Base-by-base conservation (phyloP, 1,140 invertebrate species). In the Limonius californicus region DNA sequence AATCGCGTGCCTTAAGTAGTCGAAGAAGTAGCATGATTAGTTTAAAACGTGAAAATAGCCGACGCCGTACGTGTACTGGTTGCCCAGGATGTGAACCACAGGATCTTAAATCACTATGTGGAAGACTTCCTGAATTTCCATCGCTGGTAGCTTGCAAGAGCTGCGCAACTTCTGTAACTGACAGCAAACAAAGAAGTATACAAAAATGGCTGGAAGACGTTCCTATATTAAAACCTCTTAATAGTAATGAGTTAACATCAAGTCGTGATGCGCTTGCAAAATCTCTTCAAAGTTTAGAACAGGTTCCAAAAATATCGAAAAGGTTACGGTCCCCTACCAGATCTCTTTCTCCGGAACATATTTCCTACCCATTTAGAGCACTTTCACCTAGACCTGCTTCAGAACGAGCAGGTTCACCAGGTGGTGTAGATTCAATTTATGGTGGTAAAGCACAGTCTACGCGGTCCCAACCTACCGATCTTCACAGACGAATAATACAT, bases 171-270 rank as follows among this genome's bases (percentile, higher is more conserved):
- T 35, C 55, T 9, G 57, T 27, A 2, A 62, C 42, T 2, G 89
- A 91, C 62, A 81, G 77, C 70, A 88, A 90, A 71, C 83, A 87
- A 69, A 80, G 80, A 61, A 87, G 83, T 69, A 89, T 92, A 4
- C 78, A 87, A 60, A 87, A 90, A 71, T 90, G 89, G 90, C 71
- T 92, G 18, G 88, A 90, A 72, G 86, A 90, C 70, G 85, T 92
- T 12, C 84, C 85, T 30, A 39, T 74, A 21, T 60, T 76, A 14
- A 80, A 72, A 79, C 78, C 50, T 0, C n/a, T n/a, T 14, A 60
- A 32, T 54, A 42, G 4, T 7, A 50, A 61, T 20, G 59, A 61
- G 20, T n/a, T 21, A 45, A 27, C 23, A 27, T 27, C 23, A 27
- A n/a, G n/a, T n/a, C 23, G 23, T 4, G n/a, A 45, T 45, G 42